Evolutionary conservation across 2,888 invertebrate genomes (phyloP).

Genomic region (Hydriomena furcata): DNA sequence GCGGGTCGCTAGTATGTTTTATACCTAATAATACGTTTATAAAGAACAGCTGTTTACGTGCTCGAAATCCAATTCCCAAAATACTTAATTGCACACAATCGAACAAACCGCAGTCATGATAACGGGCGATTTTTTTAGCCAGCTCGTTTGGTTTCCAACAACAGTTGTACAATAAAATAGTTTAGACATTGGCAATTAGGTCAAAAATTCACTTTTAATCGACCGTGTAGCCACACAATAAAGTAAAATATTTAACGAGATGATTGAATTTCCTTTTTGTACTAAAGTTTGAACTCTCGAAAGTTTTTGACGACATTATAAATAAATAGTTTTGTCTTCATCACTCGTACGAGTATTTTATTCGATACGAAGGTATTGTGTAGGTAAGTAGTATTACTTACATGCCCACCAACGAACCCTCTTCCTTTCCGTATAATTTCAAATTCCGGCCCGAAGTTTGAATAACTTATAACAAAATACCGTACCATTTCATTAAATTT

Average conservation of each 20-base stretch:
- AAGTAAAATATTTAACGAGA: neutral
- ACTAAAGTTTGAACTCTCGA: too few relatives aligned
- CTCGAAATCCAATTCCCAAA: constrained; percentile 38
- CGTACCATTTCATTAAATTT: constrained; percentile 61
- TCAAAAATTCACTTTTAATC: constrained; percentile 32
- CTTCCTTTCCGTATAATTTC: constrained; percentile 69
- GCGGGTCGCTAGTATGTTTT: too few relatives aligned
- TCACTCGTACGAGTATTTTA: too few relatives aligned
- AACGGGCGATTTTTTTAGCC: constrained; percentile 62
- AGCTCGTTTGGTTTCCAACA: constrained; percentile 53
- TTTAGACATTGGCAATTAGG: constrained; percentile 57
- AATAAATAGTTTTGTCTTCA: too few relatives aligned
- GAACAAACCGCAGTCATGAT: constrained; percentile 60
- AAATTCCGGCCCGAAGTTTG: constrained; percentile 60
- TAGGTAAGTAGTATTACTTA: constrained; percentile 18
- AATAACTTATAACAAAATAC: constrained; percentile 69
- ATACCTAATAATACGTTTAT: too few relatives aligned
- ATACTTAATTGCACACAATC: constrained; percentile 63
- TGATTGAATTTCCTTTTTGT: too few relatives aligned
- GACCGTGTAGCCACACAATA: neutral
- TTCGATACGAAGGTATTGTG: constrained; percentile 25
- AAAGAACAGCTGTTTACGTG: constrained; percentile 47
- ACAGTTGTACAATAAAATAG: constrained; percentile 56
- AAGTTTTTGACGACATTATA: too few relatives aligned
- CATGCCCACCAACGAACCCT: constrained; percentile 51